These are phyloP conservation scores for Drosophila pseudotakahashii DNA, from an alignment of 2,888 invertebrate species.

Conservation along the genomic window DNA sequence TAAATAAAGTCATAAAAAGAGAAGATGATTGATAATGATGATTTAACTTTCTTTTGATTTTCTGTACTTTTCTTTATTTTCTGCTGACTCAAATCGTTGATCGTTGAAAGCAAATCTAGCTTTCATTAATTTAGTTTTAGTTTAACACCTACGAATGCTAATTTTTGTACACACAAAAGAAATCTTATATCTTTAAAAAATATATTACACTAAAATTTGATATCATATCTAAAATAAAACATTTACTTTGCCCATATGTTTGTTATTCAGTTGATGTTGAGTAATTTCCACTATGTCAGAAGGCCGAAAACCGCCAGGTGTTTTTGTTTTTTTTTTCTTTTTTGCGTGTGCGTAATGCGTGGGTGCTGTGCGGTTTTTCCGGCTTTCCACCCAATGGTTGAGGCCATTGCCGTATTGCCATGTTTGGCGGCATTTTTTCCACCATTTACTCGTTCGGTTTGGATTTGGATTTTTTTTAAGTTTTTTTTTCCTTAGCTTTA, in stretches of 20 bases:
- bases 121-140: conserved; percentile 8
- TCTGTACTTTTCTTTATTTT: not conserved
- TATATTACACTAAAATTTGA: no score
- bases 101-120: no score
- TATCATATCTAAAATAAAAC: no score
- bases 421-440: conserved; percentile 6
- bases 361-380: conserved; percentile 31
- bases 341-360: conserved; percentile 21
- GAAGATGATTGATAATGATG: not conserved
- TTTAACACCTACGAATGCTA: conserved; percentile 11
- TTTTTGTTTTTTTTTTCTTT: not conserved
- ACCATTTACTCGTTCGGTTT: not conserved
- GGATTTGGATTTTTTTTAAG: not conserved
- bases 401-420: conserved; percentile 20
- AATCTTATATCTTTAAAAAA: no score
- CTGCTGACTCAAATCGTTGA: not conserved
- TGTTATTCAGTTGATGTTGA: conserved; percentile 4
- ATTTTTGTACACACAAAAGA: not conserved
- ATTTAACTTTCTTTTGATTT: not conserved
- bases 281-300: conserved; percentile 50
- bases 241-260: no score
- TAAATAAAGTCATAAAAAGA: not conserved
- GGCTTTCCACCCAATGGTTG: conserved; percentile 28
- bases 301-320: conserved; percentile 46
- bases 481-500: conserved; percentile 43